Percentiles rank a stretch among this genome's conserved stretches.
Evolutionary conservation across 2,888 invertebrate genomes (phyloP).

Genomic region (Toxonevra muliebris): DNA sequence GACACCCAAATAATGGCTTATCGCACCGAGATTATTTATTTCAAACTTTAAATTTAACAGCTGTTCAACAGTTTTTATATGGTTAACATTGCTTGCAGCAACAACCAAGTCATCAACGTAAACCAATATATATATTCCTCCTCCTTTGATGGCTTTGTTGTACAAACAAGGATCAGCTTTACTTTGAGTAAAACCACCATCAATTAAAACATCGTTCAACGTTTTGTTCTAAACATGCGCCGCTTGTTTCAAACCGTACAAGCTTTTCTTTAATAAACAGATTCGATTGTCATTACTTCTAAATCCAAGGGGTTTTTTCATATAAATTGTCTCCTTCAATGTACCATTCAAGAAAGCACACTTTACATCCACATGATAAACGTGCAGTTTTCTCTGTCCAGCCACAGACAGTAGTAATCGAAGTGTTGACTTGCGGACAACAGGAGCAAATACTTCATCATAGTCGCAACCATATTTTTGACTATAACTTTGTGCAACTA

Average conservation of each 20-base stretch:
- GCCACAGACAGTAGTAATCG: conserved; percentile 31
- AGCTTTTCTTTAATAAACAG: conserved; percentile 28
- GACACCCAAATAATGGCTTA: no score
- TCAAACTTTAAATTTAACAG: conserved; percentile 24
- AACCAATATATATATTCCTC: conserved; percentile 27
- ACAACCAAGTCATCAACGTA: conserved; percentile 32
- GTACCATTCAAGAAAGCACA: no score
- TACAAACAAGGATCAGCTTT: conserved; percentile 35
- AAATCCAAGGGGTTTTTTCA: conserved; percentile 28
- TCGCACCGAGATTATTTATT: conserved; percentile 18
- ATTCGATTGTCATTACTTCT: conserved; percentile 15
- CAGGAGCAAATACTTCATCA: no score
- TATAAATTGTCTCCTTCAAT: conserved; percentile 24
- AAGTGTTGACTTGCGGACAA: conserved; percentile 40
- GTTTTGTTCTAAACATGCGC: conserved; percentile 31
- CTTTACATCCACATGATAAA: conserved; percentile 34
- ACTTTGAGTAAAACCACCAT: conserved; percentile 23
- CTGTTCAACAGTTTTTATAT: conserved; percentile 13
- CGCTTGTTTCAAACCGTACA: conserved; percentile 35
- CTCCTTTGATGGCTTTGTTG: conserved; percentile 17
- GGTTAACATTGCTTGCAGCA: conserved; percentile 5
- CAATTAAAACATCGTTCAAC: conserved; percentile 26
- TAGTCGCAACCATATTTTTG: conserved; percentile 28
- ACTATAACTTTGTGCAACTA: conserved; percentile 4
- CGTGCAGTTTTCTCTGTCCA: conserved; percentile 23